Base-by-base conservation (phyloP, 2,888 invertebrate genomes). In the Notodromas monacha region DNA sequence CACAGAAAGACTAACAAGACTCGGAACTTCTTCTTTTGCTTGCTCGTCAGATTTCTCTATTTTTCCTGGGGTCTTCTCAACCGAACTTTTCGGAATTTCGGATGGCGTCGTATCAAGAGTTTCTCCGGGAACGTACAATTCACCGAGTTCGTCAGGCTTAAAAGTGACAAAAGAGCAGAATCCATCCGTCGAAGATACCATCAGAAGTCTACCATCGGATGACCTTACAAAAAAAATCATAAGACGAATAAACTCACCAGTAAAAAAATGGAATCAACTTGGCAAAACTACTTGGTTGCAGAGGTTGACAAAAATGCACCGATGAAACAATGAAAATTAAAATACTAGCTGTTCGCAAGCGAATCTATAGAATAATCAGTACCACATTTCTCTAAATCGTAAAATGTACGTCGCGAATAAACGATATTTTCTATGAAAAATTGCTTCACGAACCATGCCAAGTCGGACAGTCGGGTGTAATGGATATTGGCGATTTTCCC, bases 171-270 rank as follows among this genome's bases (percentile, higher is more conserved):
- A 53, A 1, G 77, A 69, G 47, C 76, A 76, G 47, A 69, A 84
- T 2, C 81, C 81, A 52, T 84, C 81, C 1, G 73, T 70, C 10
- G 79, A 79, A 3, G 76, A 70, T 1, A 68, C 65, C 4, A 70
- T 56, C 33, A 81, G 49, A 31, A 68, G 49, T 34, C 54, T 51
- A 2, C 77, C 79, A 52, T 81, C 69, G 8, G 55, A 50, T 1
- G 77, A 73, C 62, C 61, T 62, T 36, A 8, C 28, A 11, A 3
- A 28, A 15, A 14, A 4, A 34, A 21, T 5, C 10, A 31, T 10
- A 4, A 10, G 2, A 29, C n/a, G 10, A 33, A 34, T 29, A 6
- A 8, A 15, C n/a, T 16, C 36, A 32, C 2, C 39, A 40, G 33
- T 26, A 32, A 34, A 28, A n/a, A 30, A 13, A 16, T 16, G 10